Conservation (phyloP, 1,140 invertebrate species). For the Formica exsecta region DNA sequence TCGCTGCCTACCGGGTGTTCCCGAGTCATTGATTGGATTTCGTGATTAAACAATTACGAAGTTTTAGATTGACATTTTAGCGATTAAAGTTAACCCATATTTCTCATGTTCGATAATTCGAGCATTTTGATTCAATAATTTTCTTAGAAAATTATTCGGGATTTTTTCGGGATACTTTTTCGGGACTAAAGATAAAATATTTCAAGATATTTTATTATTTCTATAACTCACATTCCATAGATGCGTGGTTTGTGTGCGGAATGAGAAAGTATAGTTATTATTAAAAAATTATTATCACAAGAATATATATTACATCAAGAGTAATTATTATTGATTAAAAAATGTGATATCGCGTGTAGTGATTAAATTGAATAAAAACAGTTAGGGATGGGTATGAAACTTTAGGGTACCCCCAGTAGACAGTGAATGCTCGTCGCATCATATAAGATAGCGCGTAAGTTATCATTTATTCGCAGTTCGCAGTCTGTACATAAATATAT, state of each 20-base stretch:
- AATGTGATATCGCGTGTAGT: background rate
- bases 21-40: slow-evolving; percentile 59
- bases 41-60: background rate
- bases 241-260: background rate
- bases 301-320: background rate
- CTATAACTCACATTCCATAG: background rate
- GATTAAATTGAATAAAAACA: slow-evolving; percentile 10
- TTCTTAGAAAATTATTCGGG: background rate
- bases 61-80: background rate
- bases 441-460: slow-evolving; percentile 70
- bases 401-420: slow-evolving; percentile 60
- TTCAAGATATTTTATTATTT: background rate
- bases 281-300: background rate
- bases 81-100: slow-evolving; percentile 17
- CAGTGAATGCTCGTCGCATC: slow-evolving; percentile 58
- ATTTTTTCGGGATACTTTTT: too few relatives aligned
- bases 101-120: background rate
- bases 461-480: slow-evolving; percentile 76
- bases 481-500: slow-evolving; percentile 73
- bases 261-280: background rate
- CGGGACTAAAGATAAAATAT: background rate
- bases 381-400: background rate
- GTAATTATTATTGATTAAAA: slow-evolving; percentile 12
- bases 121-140: background rate
- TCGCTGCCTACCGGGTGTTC: slow-evolving; percentile 72